phyloP scores from a whole-genome alignment of 2,113 vertebrate genomes.

The Notiomystis cincta region DNA sequence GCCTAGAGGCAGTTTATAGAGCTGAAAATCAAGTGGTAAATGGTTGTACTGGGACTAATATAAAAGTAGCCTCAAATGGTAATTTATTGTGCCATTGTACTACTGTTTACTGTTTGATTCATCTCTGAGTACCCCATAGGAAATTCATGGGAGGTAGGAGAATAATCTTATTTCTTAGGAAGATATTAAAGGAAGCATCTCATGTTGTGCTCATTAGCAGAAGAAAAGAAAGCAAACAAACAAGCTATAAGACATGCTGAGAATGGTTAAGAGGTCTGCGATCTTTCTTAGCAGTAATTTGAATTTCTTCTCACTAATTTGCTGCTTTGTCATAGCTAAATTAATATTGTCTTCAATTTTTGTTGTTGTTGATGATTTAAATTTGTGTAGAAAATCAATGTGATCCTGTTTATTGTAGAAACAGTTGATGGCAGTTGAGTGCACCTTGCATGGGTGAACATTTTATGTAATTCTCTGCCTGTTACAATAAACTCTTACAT shows the following conservation, averaged over 20 bases:
- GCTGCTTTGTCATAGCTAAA: background rate
- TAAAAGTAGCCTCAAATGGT: background rate
- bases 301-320: background rate
- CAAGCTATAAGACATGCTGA: background rate
- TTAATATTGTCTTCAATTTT: background rate
- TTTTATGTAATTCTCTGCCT: background rate
- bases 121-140: background rate
- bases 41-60: background rate
- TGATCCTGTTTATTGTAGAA: background rate
- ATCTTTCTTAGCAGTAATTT: background rate
- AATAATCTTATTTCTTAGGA: background rate
- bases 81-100: background rate
- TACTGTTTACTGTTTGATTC: background rate
- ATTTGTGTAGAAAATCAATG: background rate
- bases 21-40: constrained; percentile 2
- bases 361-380: background rate
- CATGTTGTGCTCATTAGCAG: background rate
- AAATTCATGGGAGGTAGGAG: background rate
- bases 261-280: background rate
- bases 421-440: background rate
- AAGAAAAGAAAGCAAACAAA: background rate
- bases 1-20: background rate
- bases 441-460: background rate
- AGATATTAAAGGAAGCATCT: background rate
- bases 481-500: background rate